Conservation (phyloP, 2,113 vertebrate genomes). For the Gobius niger region DNA sequence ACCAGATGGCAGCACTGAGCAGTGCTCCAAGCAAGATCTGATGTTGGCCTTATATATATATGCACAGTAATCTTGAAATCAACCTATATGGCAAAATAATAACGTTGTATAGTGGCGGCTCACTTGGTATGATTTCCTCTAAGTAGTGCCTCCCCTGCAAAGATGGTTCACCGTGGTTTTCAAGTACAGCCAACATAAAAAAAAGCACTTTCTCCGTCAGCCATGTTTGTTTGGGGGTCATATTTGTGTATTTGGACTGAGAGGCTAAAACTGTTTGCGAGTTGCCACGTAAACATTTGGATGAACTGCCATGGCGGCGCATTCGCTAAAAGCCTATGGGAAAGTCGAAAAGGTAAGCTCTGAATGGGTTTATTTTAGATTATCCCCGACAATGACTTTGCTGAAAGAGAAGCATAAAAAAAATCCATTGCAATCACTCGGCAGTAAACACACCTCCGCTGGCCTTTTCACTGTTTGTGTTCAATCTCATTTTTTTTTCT, state of each 20-base stretch:
- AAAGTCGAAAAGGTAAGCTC: neutral
- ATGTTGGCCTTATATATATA: too few species aligned
- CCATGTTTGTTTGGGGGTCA: neutral
- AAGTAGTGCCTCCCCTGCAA: too few species aligned
- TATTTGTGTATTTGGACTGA: conserved; percentile 4
- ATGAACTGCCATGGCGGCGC: neutral
- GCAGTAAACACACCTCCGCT: conserved; percentile 14
- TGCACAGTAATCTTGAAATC: too few species aligned
- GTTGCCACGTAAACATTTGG: conserved; percentile 3
- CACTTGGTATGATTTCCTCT: too few species aligned
- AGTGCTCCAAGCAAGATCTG: too few species aligned
- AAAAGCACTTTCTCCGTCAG: neutral
- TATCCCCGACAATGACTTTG: neutral
- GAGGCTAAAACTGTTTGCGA: conserved; percentile 20
- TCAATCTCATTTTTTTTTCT: conserved; percentile 22
- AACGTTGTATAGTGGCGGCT: too few species aligned
- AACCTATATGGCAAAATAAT: too few species aligned
- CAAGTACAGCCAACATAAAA: too few species aligned
- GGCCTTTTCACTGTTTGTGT: conserved; percentile 19
- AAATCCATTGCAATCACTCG: conserved; percentile 5
- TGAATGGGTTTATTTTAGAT: neutral
- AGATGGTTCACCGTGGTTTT: too few species aligned
- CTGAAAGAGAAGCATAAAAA: conserved; percentile 4
- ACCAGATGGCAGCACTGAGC: too few species aligned
- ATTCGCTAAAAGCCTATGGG: neutral